Conservation (phyloP, 2,888 invertebrate genomes). For the Epinotia nisella region DNA sequence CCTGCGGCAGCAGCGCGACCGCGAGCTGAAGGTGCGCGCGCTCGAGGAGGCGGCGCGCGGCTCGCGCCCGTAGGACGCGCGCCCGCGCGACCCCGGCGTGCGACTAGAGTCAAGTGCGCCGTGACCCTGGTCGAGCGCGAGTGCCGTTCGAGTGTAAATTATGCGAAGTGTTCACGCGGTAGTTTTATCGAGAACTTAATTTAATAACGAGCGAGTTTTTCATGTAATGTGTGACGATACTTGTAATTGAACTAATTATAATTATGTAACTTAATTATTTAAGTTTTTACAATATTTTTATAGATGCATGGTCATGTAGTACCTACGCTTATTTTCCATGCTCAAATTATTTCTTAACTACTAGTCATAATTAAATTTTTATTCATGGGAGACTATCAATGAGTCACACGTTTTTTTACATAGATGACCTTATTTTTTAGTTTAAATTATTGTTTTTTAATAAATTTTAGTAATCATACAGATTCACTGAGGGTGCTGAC, state of each 20-base stretch:
- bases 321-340: constrained; percentile 82
- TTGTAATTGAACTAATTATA: constrained; percentile 69
- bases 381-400: constrained; percentile 63
- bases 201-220: constrained; percentile 53
- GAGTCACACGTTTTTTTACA: constrained; percentile 63
- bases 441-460: constrained; percentile 68
- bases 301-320: constrained; percentile 81
- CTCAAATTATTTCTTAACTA: constrained; percentile 82
- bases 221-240: constrained; percentile 67
- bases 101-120: constrained; percentile 55
- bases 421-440: constrained; percentile 63
- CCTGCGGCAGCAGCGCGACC: constrained; percentile 91
- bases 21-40: constrained; percentile 93
- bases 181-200: constrained; percentile 54
- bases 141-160: constrained; percentile 46
- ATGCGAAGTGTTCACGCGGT: constrained; percentile 58
- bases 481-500: constrained; percentile 67
- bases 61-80: constrained; percentile 75
- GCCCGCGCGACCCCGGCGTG: constrained; percentile 53
- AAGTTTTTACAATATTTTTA: constrained; percentile 77
- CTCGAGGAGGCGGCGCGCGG: constrained; percentile 93
- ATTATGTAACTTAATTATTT: constrained; percentile 73
- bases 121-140: constrained; percentile 16
- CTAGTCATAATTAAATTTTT: constrained; percentile 82
- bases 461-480: constrained; percentile 45